phyloP scores from a whole-genome alignment of 2,888 invertebrate species.

The Julus scandinavius region DNA sequence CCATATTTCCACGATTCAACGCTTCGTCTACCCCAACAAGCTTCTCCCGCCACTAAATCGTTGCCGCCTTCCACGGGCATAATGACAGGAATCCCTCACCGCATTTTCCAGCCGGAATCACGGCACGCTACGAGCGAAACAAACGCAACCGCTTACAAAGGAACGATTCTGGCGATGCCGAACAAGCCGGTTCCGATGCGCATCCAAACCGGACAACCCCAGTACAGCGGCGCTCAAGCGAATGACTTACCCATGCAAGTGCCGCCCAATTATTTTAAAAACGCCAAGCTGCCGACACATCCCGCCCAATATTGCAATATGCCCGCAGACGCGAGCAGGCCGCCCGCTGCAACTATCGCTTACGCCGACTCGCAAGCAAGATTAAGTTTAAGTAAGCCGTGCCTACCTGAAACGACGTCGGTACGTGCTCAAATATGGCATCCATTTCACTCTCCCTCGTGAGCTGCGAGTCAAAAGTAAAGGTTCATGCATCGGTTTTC shows the following conservation, averaged over 20 bases:
- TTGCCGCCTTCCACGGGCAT: not conserved
- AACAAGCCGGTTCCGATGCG: not conserved
- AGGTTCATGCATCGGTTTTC: not conserved
- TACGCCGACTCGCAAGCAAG: not conserved
- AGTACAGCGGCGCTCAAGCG: not conserved
- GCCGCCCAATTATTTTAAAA: not conserved
- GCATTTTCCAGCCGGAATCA: not conserved
- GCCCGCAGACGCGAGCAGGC: not conserved
- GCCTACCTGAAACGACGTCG: not conserved
- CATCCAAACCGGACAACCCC: not conserved
- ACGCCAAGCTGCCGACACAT: not conserved
- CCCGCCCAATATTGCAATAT: not conserved
- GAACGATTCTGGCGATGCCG: not conserved
- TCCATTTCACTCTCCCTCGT: not conserved
- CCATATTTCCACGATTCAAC: not conserved
- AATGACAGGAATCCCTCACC: not conserved
- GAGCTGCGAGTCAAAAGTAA: not conserved
- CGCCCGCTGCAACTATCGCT: not conserved
- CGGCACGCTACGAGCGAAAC: not conserved
- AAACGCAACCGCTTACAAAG: not conserved
- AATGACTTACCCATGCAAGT: not conserved
- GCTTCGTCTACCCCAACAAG: not conserved
- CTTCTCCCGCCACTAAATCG: not conserved
- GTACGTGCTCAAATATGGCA: slow-evolving; percentile 20
- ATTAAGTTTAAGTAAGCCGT: not conserved